phyloP scores from a whole-genome alignment of 1,140 invertebrate species.

The Diorhabda sublineata region DNA sequence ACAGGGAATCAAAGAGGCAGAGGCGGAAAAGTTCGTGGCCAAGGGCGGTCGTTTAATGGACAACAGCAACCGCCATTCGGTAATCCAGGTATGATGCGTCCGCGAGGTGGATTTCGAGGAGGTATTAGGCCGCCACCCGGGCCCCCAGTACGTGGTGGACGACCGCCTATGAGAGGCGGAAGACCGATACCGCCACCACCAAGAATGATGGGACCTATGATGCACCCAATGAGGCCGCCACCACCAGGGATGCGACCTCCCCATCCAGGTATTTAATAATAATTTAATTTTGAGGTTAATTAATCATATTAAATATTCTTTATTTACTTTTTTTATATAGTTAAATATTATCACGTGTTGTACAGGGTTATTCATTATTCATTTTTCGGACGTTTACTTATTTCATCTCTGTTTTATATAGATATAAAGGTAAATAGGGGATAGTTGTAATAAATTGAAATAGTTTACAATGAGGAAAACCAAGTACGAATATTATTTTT shows the following conservation, averaged over 20 bases:
- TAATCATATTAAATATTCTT: no score
- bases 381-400: no score
- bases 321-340: no score
- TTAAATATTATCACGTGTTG: no score
- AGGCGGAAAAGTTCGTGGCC: constrained; percentile 22
- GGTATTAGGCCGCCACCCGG: constrained; percentile 27
- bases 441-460: no score
- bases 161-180: constrained; percentile 22
- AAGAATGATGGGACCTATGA: constrained; percentile 35
- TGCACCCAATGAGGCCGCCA: constrained; percentile 31
- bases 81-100: constrained; percentile 24
- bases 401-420: no score
- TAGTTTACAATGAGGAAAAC: no score
- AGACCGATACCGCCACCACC: constrained; percentile 24
- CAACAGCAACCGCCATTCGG: constrained; percentile 26
- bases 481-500: no score
- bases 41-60: constrained; percentile 27
- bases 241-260: constrained; percentile 34
- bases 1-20: constrained; percentile 23
- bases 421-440: no score
- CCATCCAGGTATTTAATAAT: constrained; percentile 20
- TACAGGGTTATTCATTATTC: no score
- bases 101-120: constrained; percentile 28
- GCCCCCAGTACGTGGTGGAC: constrained; percentile 29
- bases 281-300: no score